These are phyloP conservation scores for Petrolisthes manimaculis DNA, from an alignment of 2,888 invertebrate genomes.

Conservation along the genomic window DNA sequence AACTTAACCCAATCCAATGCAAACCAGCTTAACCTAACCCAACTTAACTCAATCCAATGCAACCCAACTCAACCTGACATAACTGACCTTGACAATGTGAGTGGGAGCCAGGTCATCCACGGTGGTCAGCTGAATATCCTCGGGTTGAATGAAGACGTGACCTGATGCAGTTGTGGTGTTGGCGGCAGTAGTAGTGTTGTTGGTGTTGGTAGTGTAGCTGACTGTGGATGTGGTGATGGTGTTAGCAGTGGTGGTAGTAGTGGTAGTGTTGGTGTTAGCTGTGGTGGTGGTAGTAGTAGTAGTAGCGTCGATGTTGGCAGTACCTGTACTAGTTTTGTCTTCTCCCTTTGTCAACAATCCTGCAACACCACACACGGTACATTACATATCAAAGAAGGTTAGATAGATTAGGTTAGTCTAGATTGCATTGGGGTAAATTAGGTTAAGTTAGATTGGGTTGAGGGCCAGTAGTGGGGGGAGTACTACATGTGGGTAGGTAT, in stretches of 20 bases:
- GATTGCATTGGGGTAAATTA: background rate
- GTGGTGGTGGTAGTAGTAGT: background rate
- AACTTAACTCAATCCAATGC: background rate
- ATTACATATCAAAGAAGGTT: background rate
- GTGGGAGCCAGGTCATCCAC: constrained; percentile 37
- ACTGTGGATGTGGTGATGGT: background rate
- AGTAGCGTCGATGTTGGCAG: background rate
- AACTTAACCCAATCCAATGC: background rate
- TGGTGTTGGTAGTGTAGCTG: background rate
- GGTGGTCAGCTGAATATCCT: constrained; percentile 43
- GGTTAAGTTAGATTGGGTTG: background rate
- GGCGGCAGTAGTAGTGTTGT: background rate
- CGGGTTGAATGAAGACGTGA: constrained; percentile 33
- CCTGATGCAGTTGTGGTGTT: background rate
- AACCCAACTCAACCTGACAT: background rate
- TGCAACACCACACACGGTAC: background rate
- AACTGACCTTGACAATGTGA: constrained; percentile 35
- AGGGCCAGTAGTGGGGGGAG: too few relatives aligned
- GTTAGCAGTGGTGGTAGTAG: too few relatives aligned
- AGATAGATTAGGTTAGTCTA: background rate
- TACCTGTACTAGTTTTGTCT: background rate
- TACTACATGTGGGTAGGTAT: too few relatives aligned
- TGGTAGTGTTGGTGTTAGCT: background rate
- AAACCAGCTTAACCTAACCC: background rate
- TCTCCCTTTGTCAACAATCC: background rate